Conservation (phyloP, 2,113 vertebrate genomes). For the Festucalex cinctus region DNA sequence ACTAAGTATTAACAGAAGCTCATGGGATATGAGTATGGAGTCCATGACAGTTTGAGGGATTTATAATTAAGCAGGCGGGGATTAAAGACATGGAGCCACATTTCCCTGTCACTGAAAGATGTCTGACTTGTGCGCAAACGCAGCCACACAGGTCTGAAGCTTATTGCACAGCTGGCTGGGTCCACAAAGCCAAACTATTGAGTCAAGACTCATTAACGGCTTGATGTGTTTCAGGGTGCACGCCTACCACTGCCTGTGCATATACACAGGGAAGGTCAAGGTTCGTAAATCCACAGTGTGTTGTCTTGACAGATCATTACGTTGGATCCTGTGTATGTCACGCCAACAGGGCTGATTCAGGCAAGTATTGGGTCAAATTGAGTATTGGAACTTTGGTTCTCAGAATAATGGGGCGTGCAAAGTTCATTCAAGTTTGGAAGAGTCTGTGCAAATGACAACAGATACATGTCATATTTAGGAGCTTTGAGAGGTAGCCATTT, state of each 20-base stretch:
- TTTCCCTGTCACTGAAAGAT: constrained; percentile 11
- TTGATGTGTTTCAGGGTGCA: constrained; percentile 41
- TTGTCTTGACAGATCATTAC: constrained; percentile 59
- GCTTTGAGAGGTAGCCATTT: constrained; percentile 28
- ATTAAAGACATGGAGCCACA: constrained; percentile 51
- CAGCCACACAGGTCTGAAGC: constrained; percentile 48
- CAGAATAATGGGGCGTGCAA: constrained; percentile 28
- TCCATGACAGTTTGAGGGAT: constrained; percentile 64
- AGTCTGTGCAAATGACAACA: constrained; percentile 22
- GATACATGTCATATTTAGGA: constrained; percentile 26
- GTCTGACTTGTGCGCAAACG: constrained; percentile 2
- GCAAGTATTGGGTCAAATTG: background rate
- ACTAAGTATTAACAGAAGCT: constrained; percentile 64
- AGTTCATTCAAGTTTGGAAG: constrained; percentile 39
- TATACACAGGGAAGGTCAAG: constrained; percentile 47
- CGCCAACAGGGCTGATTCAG: constrained; percentile 26
- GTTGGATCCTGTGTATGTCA: constrained; percentile 48
- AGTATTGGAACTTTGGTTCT: constrained; percentile 2
- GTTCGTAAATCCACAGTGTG: constrained; percentile 60
- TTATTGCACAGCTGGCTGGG: constrained; percentile 57
- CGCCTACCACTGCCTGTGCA: constrained; percentile 15
- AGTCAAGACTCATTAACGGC: constrained; percentile 62
- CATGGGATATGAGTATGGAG: constrained; percentile 38
- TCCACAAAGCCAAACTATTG: constrained; percentile 52
- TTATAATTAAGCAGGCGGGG: constrained; percentile 71